Base-by-base conservation (phyloP, 2,797 vertebrate species). In the Malacoctenus gilli region DNA sequence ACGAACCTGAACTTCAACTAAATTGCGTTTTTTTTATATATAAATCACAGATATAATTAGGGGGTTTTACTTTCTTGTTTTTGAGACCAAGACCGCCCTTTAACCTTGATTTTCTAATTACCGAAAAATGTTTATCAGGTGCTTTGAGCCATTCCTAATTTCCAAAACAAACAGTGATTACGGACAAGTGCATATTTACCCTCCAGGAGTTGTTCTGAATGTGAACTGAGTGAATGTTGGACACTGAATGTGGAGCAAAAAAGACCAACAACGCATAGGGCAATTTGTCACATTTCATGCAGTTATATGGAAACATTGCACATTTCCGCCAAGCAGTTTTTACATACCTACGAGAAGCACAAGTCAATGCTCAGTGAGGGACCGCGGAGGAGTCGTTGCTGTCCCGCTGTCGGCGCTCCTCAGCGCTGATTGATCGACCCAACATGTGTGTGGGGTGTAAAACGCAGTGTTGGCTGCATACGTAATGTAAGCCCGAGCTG, bases 21-120 rank as follows among this genome's bases (percentile, higher is more conserved):
- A 47, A 53, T 41, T 28, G 0, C 70, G 59, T 77, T 83, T 83
- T 86, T n/a, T n/a, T n/a, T n/a, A n/a, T 79, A 66, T 85, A 79
- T 56, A 46, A 79, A 71, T 49, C 2, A 1, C 32, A 21, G 61
- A 3, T 52, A 28, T 64, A 41, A 68, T 56, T 7, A 39, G 31
- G 46, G 39, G 48, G 48, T 51, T 67, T 82, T 68, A 40, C 64
- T 85, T 79, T 54, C 44, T 36, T 74, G 54, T 82, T 77, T 72
- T 72, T 25, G 41, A 82, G 71, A 75, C 59, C 19, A 67, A 76
- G 68, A 82, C 34, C 55, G 60, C 73, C 83, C 83, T 85, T 89
- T 88, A 84, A 86, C 71, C 69, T 82, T 84, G 63, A 84, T 85
- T 86, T 85, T 83, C 37, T 82, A 76, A 77, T 85, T 57, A 68